phyloP scores from a whole-genome alignment of 2,113 vertebrate species.

The Aix galericulata region DNA sequence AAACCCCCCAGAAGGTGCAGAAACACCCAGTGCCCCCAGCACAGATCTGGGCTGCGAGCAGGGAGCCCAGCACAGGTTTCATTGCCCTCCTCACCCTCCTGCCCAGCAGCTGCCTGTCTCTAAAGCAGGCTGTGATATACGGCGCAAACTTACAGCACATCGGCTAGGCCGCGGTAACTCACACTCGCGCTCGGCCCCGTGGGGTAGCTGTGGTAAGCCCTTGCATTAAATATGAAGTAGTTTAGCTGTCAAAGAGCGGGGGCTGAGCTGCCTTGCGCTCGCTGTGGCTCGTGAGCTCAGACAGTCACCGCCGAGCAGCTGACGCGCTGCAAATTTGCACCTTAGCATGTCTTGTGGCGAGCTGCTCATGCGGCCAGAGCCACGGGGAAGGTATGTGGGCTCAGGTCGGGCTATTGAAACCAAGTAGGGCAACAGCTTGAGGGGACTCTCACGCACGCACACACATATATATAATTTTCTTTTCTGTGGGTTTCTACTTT shows the following conservation, averaged over 20 bases:
- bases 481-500: not conserved
- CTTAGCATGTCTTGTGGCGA: not conserved
- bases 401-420: not conserved
- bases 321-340: not conserved
- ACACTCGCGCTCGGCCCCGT: accelerated
- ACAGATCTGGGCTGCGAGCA: not conserved
- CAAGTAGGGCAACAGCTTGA: not conserved
- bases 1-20: not conserved
- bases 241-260: not conserved
- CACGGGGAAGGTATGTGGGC: not conserved
- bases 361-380: not conserved
- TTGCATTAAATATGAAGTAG: slow-evolving; percentile 12
- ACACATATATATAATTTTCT: not conserved
- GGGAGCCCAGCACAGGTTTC: not conserved
- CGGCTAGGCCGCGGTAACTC: not conserved
- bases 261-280: not conserved
- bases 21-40: accelerated
- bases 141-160: not conserved
- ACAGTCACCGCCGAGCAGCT: not conserved
- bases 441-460: not conserved
- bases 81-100: not conserved
- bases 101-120: not conserved
- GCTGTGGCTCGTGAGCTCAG: not conserved
- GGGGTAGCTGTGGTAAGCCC: not conserved
- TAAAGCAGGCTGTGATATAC: not conserved